phyloP scores from a whole-genome alignment of 2,888 invertebrate species.

The Eilema griseolum region DNA sequence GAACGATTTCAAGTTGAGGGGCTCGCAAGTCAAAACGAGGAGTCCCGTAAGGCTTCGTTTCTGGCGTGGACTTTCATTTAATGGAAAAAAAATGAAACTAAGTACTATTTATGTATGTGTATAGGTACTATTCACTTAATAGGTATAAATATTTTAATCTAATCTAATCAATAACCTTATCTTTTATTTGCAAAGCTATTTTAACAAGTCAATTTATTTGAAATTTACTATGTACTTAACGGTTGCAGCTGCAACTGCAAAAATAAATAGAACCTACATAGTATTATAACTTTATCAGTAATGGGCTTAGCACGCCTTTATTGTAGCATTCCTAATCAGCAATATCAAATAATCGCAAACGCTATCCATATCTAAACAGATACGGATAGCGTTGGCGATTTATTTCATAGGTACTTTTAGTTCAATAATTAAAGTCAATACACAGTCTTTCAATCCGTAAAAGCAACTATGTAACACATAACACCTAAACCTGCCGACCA shows the following conservation, averaged over 20 bases:
- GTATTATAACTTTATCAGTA: not conserved
- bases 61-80: not conserved
- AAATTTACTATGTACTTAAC: not conserved
- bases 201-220: not conserved
- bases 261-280: not conserved
- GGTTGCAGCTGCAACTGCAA: not conserved
- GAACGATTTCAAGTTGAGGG: too few species aligned
- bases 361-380: conserved; percentile 6
- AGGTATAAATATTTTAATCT: not conserved
- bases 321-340: not conserved
- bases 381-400: too few species aligned
- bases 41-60: not conserved
- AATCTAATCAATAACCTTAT: not conserved
- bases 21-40: too few species aligned
- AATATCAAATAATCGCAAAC: conserved; percentile 10
- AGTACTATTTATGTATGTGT: not conserved
- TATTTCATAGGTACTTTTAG: not conserved
- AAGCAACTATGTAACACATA: conserved; percentile 12
- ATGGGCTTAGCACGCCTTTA: not conserved
- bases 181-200: not conserved
- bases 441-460: conserved; percentile 8
- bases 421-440: not conserved
- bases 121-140: not conserved
- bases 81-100: not conserved
- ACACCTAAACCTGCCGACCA: conserved; percentile 24